These are phyloP conservation scores for Meiosimyza decipiens DNA, from an alignment of 2,888 invertebrate species.

Conservation along the genomic window DNA sequence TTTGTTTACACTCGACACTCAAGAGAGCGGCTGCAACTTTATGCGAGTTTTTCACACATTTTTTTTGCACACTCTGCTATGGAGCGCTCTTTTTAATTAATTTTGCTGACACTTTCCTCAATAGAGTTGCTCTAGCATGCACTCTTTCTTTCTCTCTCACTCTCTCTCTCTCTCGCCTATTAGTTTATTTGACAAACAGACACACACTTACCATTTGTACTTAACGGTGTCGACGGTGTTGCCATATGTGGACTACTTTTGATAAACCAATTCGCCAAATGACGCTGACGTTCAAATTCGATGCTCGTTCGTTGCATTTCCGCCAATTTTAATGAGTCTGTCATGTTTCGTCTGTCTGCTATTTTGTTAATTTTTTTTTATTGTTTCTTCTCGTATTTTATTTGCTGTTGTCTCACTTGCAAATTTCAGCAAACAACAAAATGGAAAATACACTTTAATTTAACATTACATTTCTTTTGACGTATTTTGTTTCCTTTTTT, in stretches of 20 bases:
- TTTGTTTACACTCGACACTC: not conserved
- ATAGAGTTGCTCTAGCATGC: not conserved
- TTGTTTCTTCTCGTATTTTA: not conserved
- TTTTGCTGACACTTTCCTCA: not conserved
- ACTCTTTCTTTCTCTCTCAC: not conserved
- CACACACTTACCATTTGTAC: conserved; percentile 43
- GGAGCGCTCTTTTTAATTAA: not conserved
- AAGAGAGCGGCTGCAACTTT: conserved; percentile 37
- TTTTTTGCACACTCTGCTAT: conserved; percentile 18
- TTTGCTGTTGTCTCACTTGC: not conserved
- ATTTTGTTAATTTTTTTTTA: not conserved
- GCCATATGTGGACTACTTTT: conserved; percentile 67
- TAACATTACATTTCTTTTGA: no score
- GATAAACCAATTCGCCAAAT: conserved; percentile 67
- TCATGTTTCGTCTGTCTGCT: conserved; percentile 49
- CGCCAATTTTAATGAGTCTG: conserved; percentile 62
- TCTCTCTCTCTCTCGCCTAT: not conserved
- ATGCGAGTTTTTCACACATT: conserved; percentile 22
- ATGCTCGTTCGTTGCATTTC: conserved; percentile 67
- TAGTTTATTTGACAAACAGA: not conserved
- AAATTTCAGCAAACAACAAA: no score
- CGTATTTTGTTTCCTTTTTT: no score
- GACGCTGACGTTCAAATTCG: conserved; percentile 67
- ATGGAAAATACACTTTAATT: no score
- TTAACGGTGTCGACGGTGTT: conserved; percentile 55